Evolutionary conservation across 2,888 invertebrate species (phyloP).

Genomic region (Podabrus alpinus): DNA sequence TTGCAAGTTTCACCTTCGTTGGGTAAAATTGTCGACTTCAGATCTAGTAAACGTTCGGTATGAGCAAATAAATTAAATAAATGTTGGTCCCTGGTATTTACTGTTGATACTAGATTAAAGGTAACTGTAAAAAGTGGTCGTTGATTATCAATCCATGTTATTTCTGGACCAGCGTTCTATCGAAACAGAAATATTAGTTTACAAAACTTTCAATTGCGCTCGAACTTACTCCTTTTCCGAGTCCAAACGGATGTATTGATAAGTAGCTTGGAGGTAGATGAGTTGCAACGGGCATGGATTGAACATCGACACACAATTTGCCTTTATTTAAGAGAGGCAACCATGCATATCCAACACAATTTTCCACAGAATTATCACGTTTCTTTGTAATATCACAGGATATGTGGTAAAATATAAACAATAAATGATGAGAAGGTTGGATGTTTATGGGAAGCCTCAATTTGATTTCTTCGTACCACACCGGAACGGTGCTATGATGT

Average conservation of each 20-base stretch:
- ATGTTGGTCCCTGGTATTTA: slow-evolving; percentile 86
- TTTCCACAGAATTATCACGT: slow-evolving; percentile 76
- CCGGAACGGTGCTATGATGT: slow-evolving; percentile 88
- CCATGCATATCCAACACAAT: slow-evolving; percentile 94
- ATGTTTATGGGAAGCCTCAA: slow-evolving; percentile 85
- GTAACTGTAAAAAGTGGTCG: slow-evolving; percentile 84
- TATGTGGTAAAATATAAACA: slow-evolving; percentile 95
- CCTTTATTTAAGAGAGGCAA: slow-evolving; percentile 83
- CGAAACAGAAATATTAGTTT: slow-evolving; percentile 41
- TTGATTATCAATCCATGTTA: slow-evolving; percentile 92
- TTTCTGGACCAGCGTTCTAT: slow-evolving; percentile 86
- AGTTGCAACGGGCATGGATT: slow-evolving; percentile 83
- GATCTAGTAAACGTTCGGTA: slow-evolving; percentile 77
- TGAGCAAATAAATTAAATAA: slow-evolving; percentile 86
- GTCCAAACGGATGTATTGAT: slow-evolving; percentile 84
- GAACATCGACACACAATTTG: slow-evolving; percentile 81
- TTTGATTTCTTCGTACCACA: slow-evolving; percentile 94
- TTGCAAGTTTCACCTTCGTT: slow-evolving; percentile 77
- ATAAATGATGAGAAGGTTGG: slow-evolving; percentile 83
- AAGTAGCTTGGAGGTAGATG: slow-evolving; percentile 89
- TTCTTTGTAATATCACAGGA: slow-evolving; percentile 85
- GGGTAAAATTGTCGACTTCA: slow-evolving; percentile 66
- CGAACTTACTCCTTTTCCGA: slow-evolving; percentile 83
- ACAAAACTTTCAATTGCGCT: not conserved
- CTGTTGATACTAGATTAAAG: slow-evolving; percentile 85